Conservation (phyloP, 2,888 invertebrate genomes). For the Melangyna quadrimaculata region DNA sequence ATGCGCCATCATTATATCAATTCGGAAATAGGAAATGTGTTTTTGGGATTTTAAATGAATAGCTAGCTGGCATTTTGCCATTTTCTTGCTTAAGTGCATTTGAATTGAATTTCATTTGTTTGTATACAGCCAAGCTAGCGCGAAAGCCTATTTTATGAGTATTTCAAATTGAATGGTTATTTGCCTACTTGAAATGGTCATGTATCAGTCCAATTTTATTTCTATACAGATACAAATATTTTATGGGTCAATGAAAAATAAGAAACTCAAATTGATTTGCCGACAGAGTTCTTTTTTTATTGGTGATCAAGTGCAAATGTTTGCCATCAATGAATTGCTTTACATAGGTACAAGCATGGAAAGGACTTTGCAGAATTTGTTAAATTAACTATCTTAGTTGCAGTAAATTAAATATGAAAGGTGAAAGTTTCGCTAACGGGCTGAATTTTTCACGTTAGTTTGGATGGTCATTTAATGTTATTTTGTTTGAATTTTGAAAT, state of each 20-base stretch:
- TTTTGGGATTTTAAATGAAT: not conserved
- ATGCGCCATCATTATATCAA: not conserved
- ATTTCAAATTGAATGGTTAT: conserved; percentile 4
- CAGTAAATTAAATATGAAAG: too few relatives aligned
- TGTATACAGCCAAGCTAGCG: not conserved
- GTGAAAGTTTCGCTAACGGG: too few relatives aligned
- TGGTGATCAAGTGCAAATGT: not conserved
- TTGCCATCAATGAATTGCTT: not conserved
- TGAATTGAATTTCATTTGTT: not conserved
- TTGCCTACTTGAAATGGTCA: not conserved
- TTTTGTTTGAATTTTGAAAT: too few relatives aligned
- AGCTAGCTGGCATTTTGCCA: not conserved
- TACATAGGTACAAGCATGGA: not conserved
- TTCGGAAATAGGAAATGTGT: not conserved
- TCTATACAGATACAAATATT: not conserved
- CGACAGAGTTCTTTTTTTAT: too few relatives aligned
- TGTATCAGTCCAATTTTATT: not conserved
- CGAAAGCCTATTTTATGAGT: not conserved
- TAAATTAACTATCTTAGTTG: too few relatives aligned
- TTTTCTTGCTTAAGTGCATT: not conserved
- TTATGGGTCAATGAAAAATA: not conserved
- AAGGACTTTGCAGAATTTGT: not conserved
- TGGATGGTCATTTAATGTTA: too few relatives aligned
- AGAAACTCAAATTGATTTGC: not conserved
- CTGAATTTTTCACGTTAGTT: too few relatives aligned